Evolutionary conservation across 1,140 invertebrate genomes (phyloP).

Genomic region (Vollenhovia emeryi): DNA sequence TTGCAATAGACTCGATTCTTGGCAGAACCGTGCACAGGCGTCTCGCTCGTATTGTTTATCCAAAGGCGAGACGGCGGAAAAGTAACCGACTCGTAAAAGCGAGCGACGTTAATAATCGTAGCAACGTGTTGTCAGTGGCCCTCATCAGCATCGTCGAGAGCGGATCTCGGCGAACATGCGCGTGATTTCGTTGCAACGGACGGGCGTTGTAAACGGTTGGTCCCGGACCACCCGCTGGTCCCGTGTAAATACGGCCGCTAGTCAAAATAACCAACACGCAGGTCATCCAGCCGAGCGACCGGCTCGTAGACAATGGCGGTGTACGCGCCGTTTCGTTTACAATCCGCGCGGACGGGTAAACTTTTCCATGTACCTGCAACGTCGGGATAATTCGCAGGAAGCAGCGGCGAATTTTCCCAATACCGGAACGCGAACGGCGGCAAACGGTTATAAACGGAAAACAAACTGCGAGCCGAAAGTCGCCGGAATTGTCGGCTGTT

Average conservation of each 20-base stretch:
- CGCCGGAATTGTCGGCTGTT: slow-evolving; percentile 51
- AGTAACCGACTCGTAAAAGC: too few species aligned
- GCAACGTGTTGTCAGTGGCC: slow-evolving; percentile 34
- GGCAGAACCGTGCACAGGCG: too few species aligned
- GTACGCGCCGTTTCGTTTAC: slow-evolving; percentile 60
- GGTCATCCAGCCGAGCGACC: slow-evolving; percentile 62
- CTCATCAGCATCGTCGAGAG: slow-evolving; percentile 40
- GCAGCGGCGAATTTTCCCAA: slow-evolving; percentile 40
- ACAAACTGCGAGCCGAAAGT: slow-evolving; percentile 50
- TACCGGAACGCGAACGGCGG: slow-evolving; percentile 47
- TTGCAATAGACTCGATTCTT: neutral
- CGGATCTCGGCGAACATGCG: slow-evolving; percentile 18
- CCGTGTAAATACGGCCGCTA: slow-evolving; percentile 74
- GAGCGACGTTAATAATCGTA: neutral
- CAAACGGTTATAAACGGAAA: slow-evolving; percentile 56
- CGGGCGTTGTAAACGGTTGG: slow-evolving; percentile 27
- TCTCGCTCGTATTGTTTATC: neutral
- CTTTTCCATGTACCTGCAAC: slow-evolving; percentile 29
- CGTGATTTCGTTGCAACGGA: slow-evolving; percentile 27
- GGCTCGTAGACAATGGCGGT: slow-evolving; percentile 63
- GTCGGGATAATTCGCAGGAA: slow-evolving; percentile 46
- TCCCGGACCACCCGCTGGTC: slow-evolving; percentile 64
- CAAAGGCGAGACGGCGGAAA: neutral
- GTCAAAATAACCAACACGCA: slow-evolving; percentile 63
- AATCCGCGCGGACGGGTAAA: slow-evolving; percentile 39